phyloP scores from a whole-genome alignment of 92 coral and sea anemone genomes.

The Palythoa caribaeorum region DNA sequence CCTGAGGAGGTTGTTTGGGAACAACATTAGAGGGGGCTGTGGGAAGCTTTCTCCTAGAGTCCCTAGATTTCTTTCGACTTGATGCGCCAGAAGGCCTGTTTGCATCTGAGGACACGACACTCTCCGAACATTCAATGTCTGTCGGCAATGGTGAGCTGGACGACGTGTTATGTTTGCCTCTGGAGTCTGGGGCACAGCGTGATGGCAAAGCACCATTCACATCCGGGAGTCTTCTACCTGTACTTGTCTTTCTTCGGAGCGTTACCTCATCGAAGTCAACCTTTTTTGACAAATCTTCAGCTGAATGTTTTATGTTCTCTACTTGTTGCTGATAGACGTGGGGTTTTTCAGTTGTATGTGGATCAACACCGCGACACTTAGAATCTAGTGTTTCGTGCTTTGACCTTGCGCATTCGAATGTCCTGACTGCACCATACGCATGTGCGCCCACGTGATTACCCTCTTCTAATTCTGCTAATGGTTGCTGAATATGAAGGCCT shows the following conservation, averaged over 20 bases:
- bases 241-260: neutral
- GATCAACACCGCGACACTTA: neutral
- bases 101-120: neutral
- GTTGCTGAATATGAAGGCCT: neutral
- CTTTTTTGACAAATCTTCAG: neutral
- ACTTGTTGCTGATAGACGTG: neutral
- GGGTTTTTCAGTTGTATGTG: neutral
- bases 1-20: neutral
- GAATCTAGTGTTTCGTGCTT: neutral
- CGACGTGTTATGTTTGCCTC: neutral
- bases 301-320: neutral
- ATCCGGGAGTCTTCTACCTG: conserved; percentile 57
- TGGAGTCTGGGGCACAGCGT: neutral
- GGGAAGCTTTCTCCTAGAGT: conserved; percentile 45
- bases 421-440: neutral
- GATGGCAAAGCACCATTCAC: neutral
- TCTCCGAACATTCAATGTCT: conserved; percentile 22
- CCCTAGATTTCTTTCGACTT: conserved; percentile 4
- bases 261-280: neutral
- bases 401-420: neutral
- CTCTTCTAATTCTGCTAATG: neutral
- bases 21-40: conserved; percentile 20
- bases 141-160: neutral
- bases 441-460: neutral
- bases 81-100: neutral